Base-by-base conservation (phyloP, 2,797 vertebrate genomes). In the Pteropus rufus region DNA sequence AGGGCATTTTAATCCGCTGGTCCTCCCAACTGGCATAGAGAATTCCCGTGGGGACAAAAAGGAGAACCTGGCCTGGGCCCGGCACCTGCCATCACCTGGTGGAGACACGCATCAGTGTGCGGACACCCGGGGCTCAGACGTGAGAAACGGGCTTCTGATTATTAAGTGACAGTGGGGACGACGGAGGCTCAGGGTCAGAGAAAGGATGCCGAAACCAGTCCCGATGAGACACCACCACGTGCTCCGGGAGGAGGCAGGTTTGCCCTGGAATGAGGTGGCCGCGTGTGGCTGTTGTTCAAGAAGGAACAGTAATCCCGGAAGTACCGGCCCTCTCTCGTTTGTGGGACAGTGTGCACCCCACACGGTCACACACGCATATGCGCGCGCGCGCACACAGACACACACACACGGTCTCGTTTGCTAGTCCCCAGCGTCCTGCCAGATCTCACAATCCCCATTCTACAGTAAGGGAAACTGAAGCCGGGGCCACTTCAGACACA, bases 151-250 rank as follows among this genome's bases (percentile, higher is more conserved):
- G 15, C 11, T 29, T 3, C 44, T n/a, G 2, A 0, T 5, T 6
- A 49, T 44, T 29, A 36, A 5, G 34, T 16, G 83, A 56, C 39
- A 7, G 14, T 1, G 34, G 24, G 46, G 41, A 29, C 11, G 0
- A 5, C 0, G 3, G 31, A 34, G 58, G 7, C 18, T 46, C 7
- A 0, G 29, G 29, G 4, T 54, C 56, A 34, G 39, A 41, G 49
- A 26, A 29, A 10, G 62, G 49, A 24, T 15, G 41, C 5, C 7
- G 54, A 36, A 41, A n/a, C 49, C 34, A 26, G 31, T 4, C 5
- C 0, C 3, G 21, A 3, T 0, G 7, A 24, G 77, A 52, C 7
- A 3, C 52, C 41, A 0, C 9, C 0, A 0, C 0, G 15, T 10
- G 52, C 49, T 54, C 16, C 54, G 0, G 0, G 0, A 4, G 14